phyloP scores from a whole-genome alignment of 2,888 invertebrate genomes.

The Drosophila paranaensis region DNA sequence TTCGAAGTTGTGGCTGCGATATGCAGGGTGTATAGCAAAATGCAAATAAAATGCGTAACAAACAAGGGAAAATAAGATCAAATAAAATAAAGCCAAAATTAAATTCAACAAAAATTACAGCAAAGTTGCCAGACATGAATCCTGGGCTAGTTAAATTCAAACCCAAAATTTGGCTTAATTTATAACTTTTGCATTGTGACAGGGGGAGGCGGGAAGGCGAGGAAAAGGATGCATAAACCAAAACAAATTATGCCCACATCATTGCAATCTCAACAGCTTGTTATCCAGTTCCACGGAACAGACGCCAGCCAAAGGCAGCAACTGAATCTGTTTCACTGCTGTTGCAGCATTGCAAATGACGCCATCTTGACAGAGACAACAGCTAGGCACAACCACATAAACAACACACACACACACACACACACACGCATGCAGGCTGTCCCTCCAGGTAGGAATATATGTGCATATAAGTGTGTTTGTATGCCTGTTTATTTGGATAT shows the following conservation, averaged over 20 bases:
- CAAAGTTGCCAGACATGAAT: conserved; percentile 19
- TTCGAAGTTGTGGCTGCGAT: conserved; percentile 49
- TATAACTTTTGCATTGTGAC: conserved; percentile 18
- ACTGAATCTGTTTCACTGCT: conserved; percentile 43
- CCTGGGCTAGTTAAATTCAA: conserved; percentile 3
- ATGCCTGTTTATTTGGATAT: conserved; percentile 33
- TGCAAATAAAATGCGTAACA: conserved; percentile 5
- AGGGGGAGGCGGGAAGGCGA: neutral
- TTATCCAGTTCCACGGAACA: conserved; percentile 48
- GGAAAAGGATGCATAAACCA: conserved; percentile 55
- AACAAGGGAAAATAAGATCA: conserved; percentile 5
- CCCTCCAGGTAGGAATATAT: conserved; percentile 39
- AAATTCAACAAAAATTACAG: conserved; percentile 4
- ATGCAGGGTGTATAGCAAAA: conserved; percentile 3
- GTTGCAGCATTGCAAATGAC: conserved; percentile 58
- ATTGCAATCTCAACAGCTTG: conserved; percentile 77
- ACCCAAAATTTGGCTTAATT: conserved; percentile 25
- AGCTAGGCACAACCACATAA: conserved; percentile 41
- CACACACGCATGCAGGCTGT: conserved; percentile 35
- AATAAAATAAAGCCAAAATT: neutral
- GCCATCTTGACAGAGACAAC: conserved; percentile 73
- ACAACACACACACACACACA: conserved; percentile 39
- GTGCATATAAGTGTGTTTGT: conserved; percentile 32
- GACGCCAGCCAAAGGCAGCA: conserved; percentile 38
- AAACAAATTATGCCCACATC: conserved; percentile 75